Evolutionary conservation across 2,797 vertebrate species (phyloP), one percentile per base, ranked within the genome.

Genomic region (Enteromius unitaeniatus): DNA sequence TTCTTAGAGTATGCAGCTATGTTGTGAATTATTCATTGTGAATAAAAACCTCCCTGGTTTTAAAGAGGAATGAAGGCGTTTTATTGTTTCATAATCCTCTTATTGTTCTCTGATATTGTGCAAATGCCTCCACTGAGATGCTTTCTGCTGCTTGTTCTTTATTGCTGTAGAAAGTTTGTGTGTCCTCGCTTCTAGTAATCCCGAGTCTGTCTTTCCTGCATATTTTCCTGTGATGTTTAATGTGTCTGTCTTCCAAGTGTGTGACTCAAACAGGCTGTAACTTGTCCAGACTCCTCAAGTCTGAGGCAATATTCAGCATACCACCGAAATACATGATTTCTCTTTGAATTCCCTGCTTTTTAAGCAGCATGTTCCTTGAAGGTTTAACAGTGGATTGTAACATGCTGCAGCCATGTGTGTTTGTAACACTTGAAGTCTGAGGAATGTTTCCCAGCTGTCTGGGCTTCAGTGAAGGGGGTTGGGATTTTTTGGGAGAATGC

Each of bases 401-500:
- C 14, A 2, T 62, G 55, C 5, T 45, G 37, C 11, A 3, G 55
- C 45, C 53, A 0, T 51, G 49, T 77, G 78, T 53, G 76, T 78
- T n/a, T 49, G 58, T n/a, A 67, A 65, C 64, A 68, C 45, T 79
- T 79, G 77, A 68, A 68, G 42, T 28, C 21, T 68, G 47, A 23
- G 64, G 62, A 79, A 79, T 79, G 78, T 37, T 13, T 19, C 31
- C 37, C 78, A 79, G 78, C 78, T 79, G 78, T 68, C 78, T 79
- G 64, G 19, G 26, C 6, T n/a, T 45, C 3, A 3, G 19, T 17
- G 78, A 34, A 55, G 78, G 78, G 78, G 78, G 78, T 23, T 47
- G 62, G 62, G 42, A 62, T 40, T 79, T 47, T 67, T 13, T 79
- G 21, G 45, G 28, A 64, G 34, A 76, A 15, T 13, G 51, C 74